These are phyloP conservation scores for Lathronympha strigana DNA, from an alignment of 2,888 invertebrate species.

Conservation along the genomic window DNA sequence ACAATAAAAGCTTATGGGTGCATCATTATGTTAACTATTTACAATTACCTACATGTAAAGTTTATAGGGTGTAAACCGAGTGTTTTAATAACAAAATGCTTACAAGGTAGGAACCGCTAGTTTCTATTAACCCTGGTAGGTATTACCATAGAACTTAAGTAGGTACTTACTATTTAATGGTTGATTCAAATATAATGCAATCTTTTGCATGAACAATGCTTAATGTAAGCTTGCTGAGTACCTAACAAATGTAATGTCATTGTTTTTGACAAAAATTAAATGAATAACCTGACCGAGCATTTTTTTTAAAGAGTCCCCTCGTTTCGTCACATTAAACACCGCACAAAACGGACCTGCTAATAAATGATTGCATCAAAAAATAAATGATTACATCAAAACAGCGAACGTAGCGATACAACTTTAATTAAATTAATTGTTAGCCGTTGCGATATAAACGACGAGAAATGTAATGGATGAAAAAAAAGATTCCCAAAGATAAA, in stretches of 20 bases:
- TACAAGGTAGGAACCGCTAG: too few species aligned
- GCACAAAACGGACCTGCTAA: conserved; percentile 52
- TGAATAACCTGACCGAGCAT: conserved; percentile 4
- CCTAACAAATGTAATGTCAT: background rate
- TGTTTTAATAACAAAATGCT: too few species aligned
- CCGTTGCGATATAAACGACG: conserved; percentile 80
- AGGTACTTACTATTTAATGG: background rate
- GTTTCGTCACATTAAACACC: conserved; percentile 48
- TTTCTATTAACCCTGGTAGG: too few species aligned
- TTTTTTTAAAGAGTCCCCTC: conserved; percentile 27
- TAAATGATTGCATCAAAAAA: conserved; percentile 55
- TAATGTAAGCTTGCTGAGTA: too few species aligned
- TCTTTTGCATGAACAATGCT: background rate
- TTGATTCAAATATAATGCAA: background rate
- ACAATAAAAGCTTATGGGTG: background rate
- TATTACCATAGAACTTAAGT: too few species aligned
- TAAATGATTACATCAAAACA: conserved; percentile 70
- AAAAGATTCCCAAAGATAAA: conserved; percentile 78
- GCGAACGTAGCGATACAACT: conserved; percentile 64
- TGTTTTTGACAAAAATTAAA: background rate
- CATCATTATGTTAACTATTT: too few species aligned
- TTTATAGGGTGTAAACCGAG: too few species aligned
- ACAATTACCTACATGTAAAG: too few species aligned
- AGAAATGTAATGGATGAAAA: conserved; percentile 69
- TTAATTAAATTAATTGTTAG: conserved; percentile 82